Evolutionary conservation across 2,888 invertebrate species (phyloP), one percentile per base, ranked within the genome.

Genomic region (Seladonia tumulorum): DNA sequence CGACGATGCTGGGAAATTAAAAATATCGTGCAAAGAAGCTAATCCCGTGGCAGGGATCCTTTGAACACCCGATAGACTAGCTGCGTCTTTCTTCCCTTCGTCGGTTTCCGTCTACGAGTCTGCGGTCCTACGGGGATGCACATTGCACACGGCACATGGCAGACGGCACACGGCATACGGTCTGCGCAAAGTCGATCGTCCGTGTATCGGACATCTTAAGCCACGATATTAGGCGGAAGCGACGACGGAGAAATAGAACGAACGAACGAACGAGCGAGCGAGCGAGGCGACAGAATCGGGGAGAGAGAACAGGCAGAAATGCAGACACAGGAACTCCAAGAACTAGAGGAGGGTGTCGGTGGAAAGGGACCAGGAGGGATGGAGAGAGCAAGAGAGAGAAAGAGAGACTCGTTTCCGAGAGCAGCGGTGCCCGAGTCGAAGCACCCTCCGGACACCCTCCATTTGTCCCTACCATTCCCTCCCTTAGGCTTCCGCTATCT

Each of bases 361-460:
- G 35, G 71, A 22, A 57, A 39, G 22, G 45, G 76, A 71, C 70
- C 70, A 60, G 45, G 72, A 18, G 76, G 73, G 84, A 79, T 39
- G 25, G 49, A 72, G 79, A 63, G 60, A 25, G 79, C 73, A 77
- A 85, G 63, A 73, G 72, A 81, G 49, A 18, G 75, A 35, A 76
- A 74, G 78, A 87, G 68, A 73, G 70, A 82, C 75, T 84, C 76
- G 86, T 87, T 89, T 89, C 89, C 89, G 87, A 87, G 87, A 87
- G 86, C 86, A 90, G 85, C 82, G 87, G 86, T 89, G 57, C 89
- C 83, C 83, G 87, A 90, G 86, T 90, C 89, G 81, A 77, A 89
- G 90, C 87, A 89, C 87, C 89, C 88, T 90, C 85, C 86, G 89
- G 85, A 90, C 90, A 90, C 90, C 90, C 90, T 89, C 88, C 89